Percentiles rank a stretch among this genome's conserved stretches.
phyloP scores from a whole-genome alignment of 2,113 vertebrate species.

The Odocoileus hemionus region DNA sequence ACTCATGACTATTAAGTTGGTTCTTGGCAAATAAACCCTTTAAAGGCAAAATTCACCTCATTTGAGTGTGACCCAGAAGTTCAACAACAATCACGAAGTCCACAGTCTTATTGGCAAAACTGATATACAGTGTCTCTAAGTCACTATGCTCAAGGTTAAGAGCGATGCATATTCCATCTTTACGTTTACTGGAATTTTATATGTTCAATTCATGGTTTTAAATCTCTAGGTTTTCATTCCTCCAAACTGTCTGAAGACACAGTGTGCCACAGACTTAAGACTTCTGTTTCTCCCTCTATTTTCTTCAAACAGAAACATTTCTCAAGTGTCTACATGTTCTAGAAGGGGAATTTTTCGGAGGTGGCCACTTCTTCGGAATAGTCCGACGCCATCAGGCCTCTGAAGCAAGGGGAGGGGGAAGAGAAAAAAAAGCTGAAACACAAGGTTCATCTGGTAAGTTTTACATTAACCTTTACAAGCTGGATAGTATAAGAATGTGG shows the following conservation, averaged over 20 bases:
- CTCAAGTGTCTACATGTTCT: constrained; percentile 91
- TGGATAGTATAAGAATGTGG: constrained; percentile 92
- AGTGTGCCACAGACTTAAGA: constrained; percentile 89
- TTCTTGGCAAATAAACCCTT: constrained; percentile 83
- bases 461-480: constrained; percentile 96
- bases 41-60: constrained; percentile 88
- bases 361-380: constrained; percentile 97
- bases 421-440: constrained; percentile 96
- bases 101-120: constrained; percentile 91
- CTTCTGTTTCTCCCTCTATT: constrained; percentile 93
- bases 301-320: constrained; percentile 91
- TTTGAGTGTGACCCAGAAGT: constrained; percentile 90
- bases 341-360: constrained; percentile 85
- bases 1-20: constrained; percentile 79
- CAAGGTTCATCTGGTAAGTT: constrained; percentile 98
- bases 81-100: constrained; percentile 88
- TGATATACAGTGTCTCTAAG: constrained; percentile 90
- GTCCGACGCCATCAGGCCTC: constrained; percentile 96
- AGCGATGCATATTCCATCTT: constrained; percentile 90
- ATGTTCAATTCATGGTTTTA: constrained; percentile 94
- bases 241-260: constrained; percentile 90
- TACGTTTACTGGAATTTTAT: constrained; percentile 92
- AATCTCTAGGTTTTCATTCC: constrained; percentile 90
- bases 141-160: constrained; percentile 91
- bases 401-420: constrained; percentile 92